Evolutionary conservation across 2,888 invertebrate species (phyloP).

Genomic region (Rhingia rostrata): DNA sequence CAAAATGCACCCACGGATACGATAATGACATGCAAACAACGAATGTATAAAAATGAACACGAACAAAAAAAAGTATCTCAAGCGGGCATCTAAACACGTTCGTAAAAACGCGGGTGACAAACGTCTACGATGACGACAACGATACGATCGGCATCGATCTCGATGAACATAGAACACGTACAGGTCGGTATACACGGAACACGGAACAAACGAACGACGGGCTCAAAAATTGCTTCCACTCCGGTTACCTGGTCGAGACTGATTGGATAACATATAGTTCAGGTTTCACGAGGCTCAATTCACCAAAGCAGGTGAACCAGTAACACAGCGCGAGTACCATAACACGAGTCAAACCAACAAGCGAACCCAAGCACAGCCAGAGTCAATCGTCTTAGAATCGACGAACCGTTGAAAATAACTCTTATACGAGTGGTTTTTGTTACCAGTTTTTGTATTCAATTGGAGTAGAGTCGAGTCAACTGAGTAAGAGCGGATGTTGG

Average conservation of each 20-base stretch:
- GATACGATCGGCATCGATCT: conserved; percentile 51
- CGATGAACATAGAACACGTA: conserved; percentile 53
- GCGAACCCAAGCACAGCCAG: conserved; percentile 13
- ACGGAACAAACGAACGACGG: conserved; percentile 60
- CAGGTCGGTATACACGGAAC: conserved; percentile 41
- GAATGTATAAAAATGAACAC: conserved; percentile 6
- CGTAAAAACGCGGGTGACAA: conserved; percentile 22
- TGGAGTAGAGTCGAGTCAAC: conserved; percentile 7
- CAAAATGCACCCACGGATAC: conserved; percentile 28
- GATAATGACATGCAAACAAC: conserved; percentile 1
- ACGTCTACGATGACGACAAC: conserved; percentile 39
- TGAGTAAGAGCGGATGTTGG: conserved; percentile 23
- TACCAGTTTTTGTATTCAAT: conserved; percentile 30
- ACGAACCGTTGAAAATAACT: conserved; percentile 50
- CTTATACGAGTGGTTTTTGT: conserved; percentile 62
- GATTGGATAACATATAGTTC: conserved; percentile 82
- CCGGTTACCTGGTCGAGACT: conserved; percentile 83
- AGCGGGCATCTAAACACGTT: conserved; percentile 63
- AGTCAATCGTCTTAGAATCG: conserved; percentile 54
- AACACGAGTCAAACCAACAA: conserved; percentile 55
- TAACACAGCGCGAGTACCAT: conserved; percentile 65
- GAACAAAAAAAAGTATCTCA: conserved; percentile 58
- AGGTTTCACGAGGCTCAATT: conserved; percentile 81
- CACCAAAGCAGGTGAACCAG: conserved; percentile 75
- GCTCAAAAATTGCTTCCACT: conserved; percentile 78